Conservation (phyloP, 1,140 invertebrate species). For the Bilobella aurantiaca region DNA sequence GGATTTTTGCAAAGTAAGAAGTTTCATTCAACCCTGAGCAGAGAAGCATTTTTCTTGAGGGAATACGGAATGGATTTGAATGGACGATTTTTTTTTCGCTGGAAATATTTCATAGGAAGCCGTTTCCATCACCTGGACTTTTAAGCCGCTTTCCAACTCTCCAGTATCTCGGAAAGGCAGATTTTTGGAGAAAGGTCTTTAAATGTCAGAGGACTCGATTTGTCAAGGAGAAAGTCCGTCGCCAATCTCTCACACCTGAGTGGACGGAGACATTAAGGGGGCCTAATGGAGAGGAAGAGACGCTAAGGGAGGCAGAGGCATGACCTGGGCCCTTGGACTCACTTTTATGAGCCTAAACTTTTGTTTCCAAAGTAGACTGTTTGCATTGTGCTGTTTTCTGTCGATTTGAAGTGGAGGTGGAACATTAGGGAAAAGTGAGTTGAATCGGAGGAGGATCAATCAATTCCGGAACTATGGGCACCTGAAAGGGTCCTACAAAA, state of each 20-base stretch:
- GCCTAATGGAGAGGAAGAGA: not conserved
- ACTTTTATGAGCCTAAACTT: constrained; percentile 1
- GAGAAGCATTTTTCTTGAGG: too few relatives aligned
- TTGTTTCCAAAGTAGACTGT: not conserved
- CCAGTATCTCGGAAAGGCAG: not conserved
- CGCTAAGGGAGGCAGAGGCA: not conserved
- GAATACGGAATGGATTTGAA: not conserved
- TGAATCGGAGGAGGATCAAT: constrained; percentile 18
- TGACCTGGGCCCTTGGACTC: not conserved
- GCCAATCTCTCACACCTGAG: not conserved
- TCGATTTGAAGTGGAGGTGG: not conserved
- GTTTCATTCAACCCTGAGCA: too few relatives aligned
- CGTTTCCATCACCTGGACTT: too few relatives aligned
- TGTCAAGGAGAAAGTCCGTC: not conserved
- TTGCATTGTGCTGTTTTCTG: constrained; percentile 5
- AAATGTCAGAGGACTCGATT: not conserved
- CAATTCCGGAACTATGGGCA: constrained; percentile 11
- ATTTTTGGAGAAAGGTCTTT: not conserved
- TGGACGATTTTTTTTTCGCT: not conserved
- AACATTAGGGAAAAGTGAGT: constrained; percentile 7
- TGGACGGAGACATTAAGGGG: not conserved
- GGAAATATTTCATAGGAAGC: too few relatives aligned
- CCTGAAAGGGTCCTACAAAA: constrained; percentile 17
- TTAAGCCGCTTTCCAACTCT: too few relatives aligned
- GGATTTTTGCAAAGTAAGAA: too few relatives aligned